A percentile compares a stretch with the other conserved stretches of the same genome.
These are phyloP conservation scores for Eleutherodactylus coqui DNA, from an alignment of 2,797 vertebrate species.

Conservation along the genomic window DNA sequence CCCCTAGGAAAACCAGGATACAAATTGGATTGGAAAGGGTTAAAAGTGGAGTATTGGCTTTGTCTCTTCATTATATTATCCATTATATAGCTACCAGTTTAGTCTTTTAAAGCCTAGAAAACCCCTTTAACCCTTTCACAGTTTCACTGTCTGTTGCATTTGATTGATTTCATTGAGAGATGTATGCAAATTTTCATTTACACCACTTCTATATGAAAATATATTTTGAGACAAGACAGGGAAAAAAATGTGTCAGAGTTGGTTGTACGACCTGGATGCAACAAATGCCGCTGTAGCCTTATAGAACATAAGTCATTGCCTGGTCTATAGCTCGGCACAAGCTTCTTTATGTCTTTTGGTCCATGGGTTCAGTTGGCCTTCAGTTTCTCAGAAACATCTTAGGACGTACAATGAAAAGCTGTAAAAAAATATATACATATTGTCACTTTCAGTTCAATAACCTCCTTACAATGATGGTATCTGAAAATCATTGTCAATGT, in stretches of 20 bases:
- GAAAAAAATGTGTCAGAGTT: background rate
- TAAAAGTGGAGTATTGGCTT: too few species aligned
- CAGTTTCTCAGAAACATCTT: background rate
- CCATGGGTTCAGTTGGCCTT: background rate
- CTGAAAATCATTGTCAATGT: too few species aligned
- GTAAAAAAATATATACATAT: background rate
- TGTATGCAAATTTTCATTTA: background rate
- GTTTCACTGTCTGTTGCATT: background rate
- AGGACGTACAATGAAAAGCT: conserved; percentile 24
- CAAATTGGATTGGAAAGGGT: too few species aligned
- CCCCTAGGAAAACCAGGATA: too few species aligned
- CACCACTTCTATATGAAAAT: background rate
- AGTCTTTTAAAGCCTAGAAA: too few species aligned
- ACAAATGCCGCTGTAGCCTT: background rate
- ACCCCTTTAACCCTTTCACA: too few species aligned
- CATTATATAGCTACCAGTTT: too few species aligned
- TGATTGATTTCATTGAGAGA: background rate
- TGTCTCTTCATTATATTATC: too few species aligned
- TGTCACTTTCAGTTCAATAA: background rate
- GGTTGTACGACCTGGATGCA: background rate
- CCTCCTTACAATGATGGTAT: background rate
- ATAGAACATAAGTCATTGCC: background rate
- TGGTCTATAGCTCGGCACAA: background rate
- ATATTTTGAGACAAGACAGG: background rate
- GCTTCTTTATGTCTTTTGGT: background rate